Evolutionary conservation across 2,797 vertebrate species (phyloP), one percentile per base, ranked within the genome.

Genomic region (Xiphorhynchus erythropygius): DNA sequence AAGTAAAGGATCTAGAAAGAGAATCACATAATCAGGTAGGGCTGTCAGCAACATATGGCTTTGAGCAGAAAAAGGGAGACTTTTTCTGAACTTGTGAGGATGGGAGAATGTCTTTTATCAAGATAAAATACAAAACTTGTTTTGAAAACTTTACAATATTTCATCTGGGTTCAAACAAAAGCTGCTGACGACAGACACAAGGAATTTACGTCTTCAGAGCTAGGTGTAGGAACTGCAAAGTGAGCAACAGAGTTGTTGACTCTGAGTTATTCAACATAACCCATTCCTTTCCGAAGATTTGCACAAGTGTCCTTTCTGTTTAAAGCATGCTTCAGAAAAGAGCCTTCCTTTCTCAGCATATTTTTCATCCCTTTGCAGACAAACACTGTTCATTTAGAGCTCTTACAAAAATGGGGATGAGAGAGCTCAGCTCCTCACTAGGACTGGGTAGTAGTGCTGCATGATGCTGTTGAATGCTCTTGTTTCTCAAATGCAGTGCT

Each of bases 121-220:
- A 71, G 70, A 80, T 88, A 93, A 96, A 97, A 91, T 90, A 94
- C 47, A 79, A 88, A 94, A 92, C 59, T 94, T 90, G 88, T 94
- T 94, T 96, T 97, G 92, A 96, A 93, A 96, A 89, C 85, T 91
- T 94, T 94, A 94, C 93, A 94, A 42, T 89, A 97, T 95, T 94
- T 94, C 69, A 90, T 81, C 79, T 78, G 65, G 73, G 87, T 92
- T 92, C 69, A 95, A 95, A 95, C 57, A 91, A 95, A 92, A 89
- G 75, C 74, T 91, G 84, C 86, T 95, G 84, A 94, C 1, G 56
- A 92, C 56, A 95, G 77, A 84, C 86, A 96, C 49, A 74, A 90
- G 80, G 84, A 93, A 92, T 92, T 88, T 93, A 79, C 67, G 57
- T 95, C 76, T 76, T 90, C 76, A 83, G 63, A 93, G 57, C 55